Evolutionary conservation across 2,797 vertebrate species (phyloP).

Genomic region (Ibycter americanus): DNA sequence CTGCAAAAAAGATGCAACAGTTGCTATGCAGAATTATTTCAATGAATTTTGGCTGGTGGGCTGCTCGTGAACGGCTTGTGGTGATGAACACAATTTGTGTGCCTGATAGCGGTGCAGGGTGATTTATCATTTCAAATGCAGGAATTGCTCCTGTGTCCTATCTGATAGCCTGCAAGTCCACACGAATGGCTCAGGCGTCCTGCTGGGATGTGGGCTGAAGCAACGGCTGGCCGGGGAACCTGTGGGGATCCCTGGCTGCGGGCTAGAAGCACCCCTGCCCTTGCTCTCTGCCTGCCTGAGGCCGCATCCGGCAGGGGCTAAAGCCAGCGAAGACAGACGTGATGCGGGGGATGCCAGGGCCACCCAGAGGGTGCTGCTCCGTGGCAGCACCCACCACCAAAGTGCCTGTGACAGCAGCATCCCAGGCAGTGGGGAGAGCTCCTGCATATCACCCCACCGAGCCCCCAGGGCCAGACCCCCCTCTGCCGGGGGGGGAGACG

Average conservation of each 20-base stretch:
- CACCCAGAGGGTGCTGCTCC: background rate
- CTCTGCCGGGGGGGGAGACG: fast-evolving
- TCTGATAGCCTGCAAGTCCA: fast-evolving
- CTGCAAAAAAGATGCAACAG: background rate
- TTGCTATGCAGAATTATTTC: background rate
- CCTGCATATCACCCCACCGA: fast-evolving
- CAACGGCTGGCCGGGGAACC: fast-evolving
- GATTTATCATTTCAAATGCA: background rate
- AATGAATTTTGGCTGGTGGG: background rate
- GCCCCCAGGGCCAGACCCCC: background rate
- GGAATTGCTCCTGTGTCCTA: background rate
- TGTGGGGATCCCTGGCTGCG: fast-evolving
- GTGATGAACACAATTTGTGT: background rate
- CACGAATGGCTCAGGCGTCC: fast-evolving
- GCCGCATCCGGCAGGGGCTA: background rate
- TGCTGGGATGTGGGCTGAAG: background rate
- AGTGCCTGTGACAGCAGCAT: background rate
- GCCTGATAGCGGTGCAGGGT: background rate
- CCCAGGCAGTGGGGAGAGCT: fast-evolving
- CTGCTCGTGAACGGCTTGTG: background rate
- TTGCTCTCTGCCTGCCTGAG: background rate
- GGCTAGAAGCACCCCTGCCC: background rate
- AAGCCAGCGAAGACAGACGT: fast-evolving
- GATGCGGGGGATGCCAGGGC: background rate
- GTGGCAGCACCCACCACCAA: background rate